Conservation (phyloP, 1,140 invertebrate species). For the Solen grandis region DNA sequence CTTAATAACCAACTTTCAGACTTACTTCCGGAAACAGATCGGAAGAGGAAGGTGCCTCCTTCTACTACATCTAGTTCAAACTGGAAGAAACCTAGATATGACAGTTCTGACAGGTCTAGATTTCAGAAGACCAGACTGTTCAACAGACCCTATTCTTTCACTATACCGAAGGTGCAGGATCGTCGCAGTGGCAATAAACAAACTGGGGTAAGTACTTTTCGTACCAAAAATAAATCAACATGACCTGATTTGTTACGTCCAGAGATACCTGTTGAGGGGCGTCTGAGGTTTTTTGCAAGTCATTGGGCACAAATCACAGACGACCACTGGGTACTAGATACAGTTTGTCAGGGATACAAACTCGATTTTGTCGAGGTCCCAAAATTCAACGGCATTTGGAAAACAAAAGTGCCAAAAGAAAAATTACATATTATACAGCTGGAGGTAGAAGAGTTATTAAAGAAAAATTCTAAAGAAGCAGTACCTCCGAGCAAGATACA, state of each 20-base stretch:
- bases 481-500: neutral
- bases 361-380: conserved; percentile 2
- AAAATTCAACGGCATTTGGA: neutral
- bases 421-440: no score
- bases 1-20: conserved; percentile 18
- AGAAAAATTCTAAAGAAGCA: neutral
- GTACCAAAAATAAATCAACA: neutral
- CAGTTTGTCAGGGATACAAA: no score
- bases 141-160: neutral
- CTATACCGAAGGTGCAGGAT: neutral
- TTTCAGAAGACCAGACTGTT: neutral
- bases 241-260: neutral
- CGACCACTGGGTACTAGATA: conserved; percentile 4
- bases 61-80: neutral
- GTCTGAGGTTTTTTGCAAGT: neutral
- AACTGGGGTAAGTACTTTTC: conserved; percentile 3
- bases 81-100: neutral
- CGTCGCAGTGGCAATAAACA: neutral
- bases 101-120: neutral
- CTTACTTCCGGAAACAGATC: neutral
- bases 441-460: no score
- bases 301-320: conserved; percentile 20
- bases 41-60: neutral
- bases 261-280: neutral
- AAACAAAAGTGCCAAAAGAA: no score